phyloP scores from a whole-genome alignment of 2,113 vertebrate species.

The Microtus pennsylvanicus region DNA sequence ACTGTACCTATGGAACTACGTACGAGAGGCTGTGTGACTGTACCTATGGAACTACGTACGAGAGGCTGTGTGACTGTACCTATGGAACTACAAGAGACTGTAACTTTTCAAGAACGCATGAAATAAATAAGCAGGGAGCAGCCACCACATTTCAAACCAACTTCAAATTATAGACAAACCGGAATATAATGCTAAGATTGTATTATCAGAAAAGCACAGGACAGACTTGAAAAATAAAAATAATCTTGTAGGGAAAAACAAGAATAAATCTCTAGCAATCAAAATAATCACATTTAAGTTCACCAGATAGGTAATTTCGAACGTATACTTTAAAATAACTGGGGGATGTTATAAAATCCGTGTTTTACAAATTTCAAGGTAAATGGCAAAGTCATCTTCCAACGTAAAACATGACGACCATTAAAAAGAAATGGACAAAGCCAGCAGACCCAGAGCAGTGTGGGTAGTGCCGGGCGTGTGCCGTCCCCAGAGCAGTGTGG shows the following conservation, averaged over 20 bases:
- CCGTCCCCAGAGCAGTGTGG: too few species aligned
- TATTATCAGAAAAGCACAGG: conserved; percentile 21
- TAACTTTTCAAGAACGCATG: not conserved
- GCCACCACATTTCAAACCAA: conserved; percentile 5
- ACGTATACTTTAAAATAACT: conserved; percentile 25
- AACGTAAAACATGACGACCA: conserved; percentile 49
- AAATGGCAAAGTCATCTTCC: not conserved
- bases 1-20: too few species aligned
- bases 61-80: not conserved
- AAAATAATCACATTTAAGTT: conserved; percentile 23
- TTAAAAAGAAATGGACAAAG: not conserved
- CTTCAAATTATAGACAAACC: not conserved
- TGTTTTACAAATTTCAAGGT: not conserved
- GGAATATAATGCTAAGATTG: conserved; percentile 7
- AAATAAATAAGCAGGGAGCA: not conserved
- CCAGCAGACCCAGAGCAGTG: not conserved
- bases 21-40: too few species aligned
- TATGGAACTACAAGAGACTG: not conserved
- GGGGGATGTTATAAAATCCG: not conserved
- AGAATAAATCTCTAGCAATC: conserved; percentile 9
- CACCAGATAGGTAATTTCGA: not conserved
- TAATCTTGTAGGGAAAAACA: not conserved
- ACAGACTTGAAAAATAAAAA: not conserved
- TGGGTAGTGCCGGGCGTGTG: fast-evolving
- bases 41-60: too few species aligned